These are phyloP conservation scores for Aphelinus certus DNA, from an alignment of 1,140 invertebrate genomes.

Conservation along the genomic window DNA sequence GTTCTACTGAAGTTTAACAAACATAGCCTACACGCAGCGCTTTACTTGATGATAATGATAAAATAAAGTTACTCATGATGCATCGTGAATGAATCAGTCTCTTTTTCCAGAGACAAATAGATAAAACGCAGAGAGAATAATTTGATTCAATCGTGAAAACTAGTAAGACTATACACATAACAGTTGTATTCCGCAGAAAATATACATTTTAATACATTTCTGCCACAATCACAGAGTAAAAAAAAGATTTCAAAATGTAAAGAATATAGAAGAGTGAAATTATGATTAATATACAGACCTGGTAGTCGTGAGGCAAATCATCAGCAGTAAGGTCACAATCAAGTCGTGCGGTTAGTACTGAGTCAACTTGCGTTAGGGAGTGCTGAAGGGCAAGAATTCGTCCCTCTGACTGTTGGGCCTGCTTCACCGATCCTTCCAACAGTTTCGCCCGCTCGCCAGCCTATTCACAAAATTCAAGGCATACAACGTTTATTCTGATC, in stretches of 20 bases:
- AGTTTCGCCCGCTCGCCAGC: conserved; percentile 76
- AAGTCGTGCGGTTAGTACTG: conserved; percentile 76
- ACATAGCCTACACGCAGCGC: too few relatives aligned
- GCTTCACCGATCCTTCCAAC: conserved; percentile 79
- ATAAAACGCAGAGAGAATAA: too few relatives aligned
- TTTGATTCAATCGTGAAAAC: too few relatives aligned
- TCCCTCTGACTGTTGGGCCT: conserved; percentile 82
- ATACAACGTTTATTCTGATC: too few relatives aligned
- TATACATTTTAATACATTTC: too few relatives aligned
- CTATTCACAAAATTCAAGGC: conserved; percentile 56
- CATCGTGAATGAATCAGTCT: too few relatives aligned
- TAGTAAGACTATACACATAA: too few relatives aligned
- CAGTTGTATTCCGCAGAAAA: too few relatives aligned
- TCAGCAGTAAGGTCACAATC: conserved; percentile 83
- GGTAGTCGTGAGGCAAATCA: conserved; percentile 82
- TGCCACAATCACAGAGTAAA: not conserved
- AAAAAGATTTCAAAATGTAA: conserved; percentile 16
- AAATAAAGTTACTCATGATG: too few relatives aligned
- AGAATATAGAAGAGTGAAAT: not conserved
- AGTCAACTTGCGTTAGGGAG: conserved; percentile 79
- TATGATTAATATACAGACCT: conserved; percentile 66
- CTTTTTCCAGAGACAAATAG: too few relatives aligned
- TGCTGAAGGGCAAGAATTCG: conserved; percentile 80
- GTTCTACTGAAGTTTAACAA: too few relatives aligned
- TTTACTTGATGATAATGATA: too few relatives aligned